phyloP scores from a whole-genome alignment of 1,140 invertebrate genomes.

The Zaprionus inermis region DNA sequence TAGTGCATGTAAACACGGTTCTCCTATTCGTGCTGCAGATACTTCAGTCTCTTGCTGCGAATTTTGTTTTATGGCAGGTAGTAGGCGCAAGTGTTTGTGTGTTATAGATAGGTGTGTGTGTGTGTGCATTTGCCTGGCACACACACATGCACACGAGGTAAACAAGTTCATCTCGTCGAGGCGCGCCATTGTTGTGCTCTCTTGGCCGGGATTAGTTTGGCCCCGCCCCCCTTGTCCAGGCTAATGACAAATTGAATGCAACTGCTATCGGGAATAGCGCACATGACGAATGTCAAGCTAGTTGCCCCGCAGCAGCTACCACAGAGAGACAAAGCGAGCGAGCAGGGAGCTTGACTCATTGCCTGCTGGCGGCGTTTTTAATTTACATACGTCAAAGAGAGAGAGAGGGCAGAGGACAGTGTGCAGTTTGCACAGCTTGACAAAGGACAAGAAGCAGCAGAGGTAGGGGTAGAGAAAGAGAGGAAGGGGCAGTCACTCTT shows the following conservation, averaged over 20 bases:
- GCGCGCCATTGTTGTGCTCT: not conserved
- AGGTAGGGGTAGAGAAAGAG: not conserved
- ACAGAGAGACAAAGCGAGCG: not conserved
- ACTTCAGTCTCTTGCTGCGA: not conserved
- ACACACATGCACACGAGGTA: not conserved
- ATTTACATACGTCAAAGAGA: slow-evolving; percentile 59
- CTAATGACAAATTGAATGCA: slow-evolving; percentile 66
- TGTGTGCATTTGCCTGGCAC: not conserved
- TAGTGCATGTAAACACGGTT: not conserved
- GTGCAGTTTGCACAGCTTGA: slow-evolving; percentile 48
- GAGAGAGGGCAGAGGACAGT: slow-evolving; percentile 28
- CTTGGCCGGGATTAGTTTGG: slow-evolving; percentile 7
- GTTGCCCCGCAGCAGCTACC: slow-evolving; percentile 12
- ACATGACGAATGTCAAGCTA: slow-evolving; percentile 45
- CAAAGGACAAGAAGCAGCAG: slow-evolving; percentile 38
- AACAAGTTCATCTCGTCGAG: slow-evolving; percentile 18
- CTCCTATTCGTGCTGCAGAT: not conserved
- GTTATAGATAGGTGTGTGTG: not conserved
- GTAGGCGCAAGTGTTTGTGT: not conserved
- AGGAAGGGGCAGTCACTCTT: not conserved
- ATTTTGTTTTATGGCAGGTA: slow-evolving; percentile 1
- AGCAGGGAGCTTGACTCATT: slow-evolving; percentile 29
- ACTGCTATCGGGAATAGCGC: slow-evolving; percentile 32
- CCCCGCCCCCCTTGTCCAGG: not conserved
- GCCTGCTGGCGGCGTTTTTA: slow-evolving; percentile 34